Base-by-base conservation (phyloP, 2,797 vertebrate genomes). In the Aeoliscus strigatus region DNA sequence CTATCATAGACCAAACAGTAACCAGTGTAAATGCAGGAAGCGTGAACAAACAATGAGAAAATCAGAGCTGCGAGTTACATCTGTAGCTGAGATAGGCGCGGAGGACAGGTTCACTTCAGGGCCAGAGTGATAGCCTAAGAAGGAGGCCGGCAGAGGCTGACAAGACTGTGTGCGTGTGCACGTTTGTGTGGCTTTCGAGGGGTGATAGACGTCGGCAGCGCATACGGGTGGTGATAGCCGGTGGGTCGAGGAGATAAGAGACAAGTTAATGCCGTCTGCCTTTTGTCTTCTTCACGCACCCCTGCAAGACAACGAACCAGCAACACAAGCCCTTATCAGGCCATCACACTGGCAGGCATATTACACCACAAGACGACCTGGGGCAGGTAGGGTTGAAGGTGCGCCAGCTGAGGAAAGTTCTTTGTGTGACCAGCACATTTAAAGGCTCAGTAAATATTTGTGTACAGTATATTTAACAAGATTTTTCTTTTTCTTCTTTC, bases 251-350 rank as follows among this genome's bases (percentile, higher is more conserved):
- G 42, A 79, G 86, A 85, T 86, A 86, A 83, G 77, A 75, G 70
- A 67, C 58, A 38, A 79, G 74, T 72, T 79, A 81, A 85, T 66
- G 79, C 74, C 2, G 73, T 85, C 82, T 80, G 80, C 62, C 73
- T 85, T 80, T 85, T 86, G 81, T 86, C 75, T 79, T 84, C 66
- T 77, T 80, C 80, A 85, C 70, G 66, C 79, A 66, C 60, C 27
- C 54, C 64, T 66, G 75, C 66, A 77, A 70, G 70, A 80, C 62
- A 73, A 77, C 52, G 43, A 80, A 63, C 60, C 60, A 43, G 68
- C 70, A 71, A 75, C 70, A 71, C 57, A 18, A 32, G 29, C 46
- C 27, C 59, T 84, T 80, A 86, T 88, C 81, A 56, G 50, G 23
- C 36, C 1, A 73, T 75, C 75, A 36, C 52, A 38, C 63, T 30